Percentiles rank a stretch among this genome's conserved stretches.
These are phyloP conservation scores for Caretta caretta DNA, from an alignment of 2,113 vertebrate genomes.

Conservation along the genomic window DNA sequence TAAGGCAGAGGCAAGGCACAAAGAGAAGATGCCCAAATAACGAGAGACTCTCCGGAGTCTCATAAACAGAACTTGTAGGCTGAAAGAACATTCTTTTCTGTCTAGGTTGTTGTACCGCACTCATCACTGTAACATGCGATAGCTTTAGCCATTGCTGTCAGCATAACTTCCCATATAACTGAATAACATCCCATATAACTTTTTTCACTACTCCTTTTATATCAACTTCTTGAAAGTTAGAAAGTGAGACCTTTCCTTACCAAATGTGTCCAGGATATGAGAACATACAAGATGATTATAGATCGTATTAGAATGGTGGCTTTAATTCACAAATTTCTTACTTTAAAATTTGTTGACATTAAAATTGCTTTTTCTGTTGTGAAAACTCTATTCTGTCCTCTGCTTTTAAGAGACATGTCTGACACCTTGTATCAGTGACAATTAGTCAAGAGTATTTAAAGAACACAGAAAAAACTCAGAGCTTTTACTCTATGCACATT, in stretches of 20 bases:
- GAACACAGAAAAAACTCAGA: conserved; percentile 6
- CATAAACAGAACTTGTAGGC: accelerated
- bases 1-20: neutral
- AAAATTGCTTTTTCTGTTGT: neutral
- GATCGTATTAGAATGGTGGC: neutral
- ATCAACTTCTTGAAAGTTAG: neutral
- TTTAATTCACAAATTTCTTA: neutral
- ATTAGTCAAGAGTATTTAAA: neutral
- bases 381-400: neutral
- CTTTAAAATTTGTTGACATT: neutral
- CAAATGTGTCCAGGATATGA: neutral
- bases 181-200: neutral
- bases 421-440: neutral
- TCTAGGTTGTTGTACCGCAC: neutral
- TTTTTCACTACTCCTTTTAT: neutral
- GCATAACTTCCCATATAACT: neutral
- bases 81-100: neutral
- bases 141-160: neutral
- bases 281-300: neutral
- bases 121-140: neutral
- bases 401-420: neutral
- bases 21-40: neutral
- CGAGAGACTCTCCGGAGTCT: neutral
- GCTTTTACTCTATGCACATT: conserved; percentile 22
- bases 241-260: neutral